Evolutionary conservation across 2,797 vertebrate species (phyloP).

Genomic region (Octomys mimax): DNA sequence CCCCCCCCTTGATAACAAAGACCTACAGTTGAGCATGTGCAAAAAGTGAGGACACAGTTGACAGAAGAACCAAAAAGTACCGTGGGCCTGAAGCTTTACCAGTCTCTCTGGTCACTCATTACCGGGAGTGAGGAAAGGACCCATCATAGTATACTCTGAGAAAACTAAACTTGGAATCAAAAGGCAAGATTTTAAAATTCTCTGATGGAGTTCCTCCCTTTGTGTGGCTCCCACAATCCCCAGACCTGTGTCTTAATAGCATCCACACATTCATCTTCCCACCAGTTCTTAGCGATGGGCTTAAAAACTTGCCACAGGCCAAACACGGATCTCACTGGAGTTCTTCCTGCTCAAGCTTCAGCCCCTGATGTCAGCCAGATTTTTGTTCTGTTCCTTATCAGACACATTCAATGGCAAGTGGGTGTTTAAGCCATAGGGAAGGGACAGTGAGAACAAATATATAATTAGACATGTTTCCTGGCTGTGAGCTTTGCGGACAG

Average conservation of each 20-base stretch:
- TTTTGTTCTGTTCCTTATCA: constrained; percentile 5
- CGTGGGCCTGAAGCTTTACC: not conserved
- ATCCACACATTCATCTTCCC: not conserved
- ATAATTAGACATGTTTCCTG: constrained; percentile 64
- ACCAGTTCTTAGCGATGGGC: not conserved
- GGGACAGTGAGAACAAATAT: constrained; percentile 59
- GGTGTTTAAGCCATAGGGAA: constrained; percentile 64
- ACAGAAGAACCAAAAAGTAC: not conserved
- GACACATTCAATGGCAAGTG: constrained; percentile 69
- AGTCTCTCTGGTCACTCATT: not conserved
- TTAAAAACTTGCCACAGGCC: not conserved
- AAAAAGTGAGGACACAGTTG: not conserved
- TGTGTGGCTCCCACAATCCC: not conserved
- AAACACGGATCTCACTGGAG: not conserved
- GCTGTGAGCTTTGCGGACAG: constrained; percentile 19
- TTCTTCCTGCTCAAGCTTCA: not conserved
- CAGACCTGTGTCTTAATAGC: not conserved
- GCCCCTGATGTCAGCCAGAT: not conserved
- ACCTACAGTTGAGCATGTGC: too few species aligned
- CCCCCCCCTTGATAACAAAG: too few species aligned
- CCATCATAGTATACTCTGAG: not conserved
- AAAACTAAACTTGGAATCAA: not conserved
- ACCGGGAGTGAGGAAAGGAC: not conserved
- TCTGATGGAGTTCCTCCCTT: not conserved
- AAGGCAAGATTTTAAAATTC: not conserved